phyloP scores from a whole-genome alignment of 2,113 vertebrate species.

The Carollia perspicillata region DNA sequence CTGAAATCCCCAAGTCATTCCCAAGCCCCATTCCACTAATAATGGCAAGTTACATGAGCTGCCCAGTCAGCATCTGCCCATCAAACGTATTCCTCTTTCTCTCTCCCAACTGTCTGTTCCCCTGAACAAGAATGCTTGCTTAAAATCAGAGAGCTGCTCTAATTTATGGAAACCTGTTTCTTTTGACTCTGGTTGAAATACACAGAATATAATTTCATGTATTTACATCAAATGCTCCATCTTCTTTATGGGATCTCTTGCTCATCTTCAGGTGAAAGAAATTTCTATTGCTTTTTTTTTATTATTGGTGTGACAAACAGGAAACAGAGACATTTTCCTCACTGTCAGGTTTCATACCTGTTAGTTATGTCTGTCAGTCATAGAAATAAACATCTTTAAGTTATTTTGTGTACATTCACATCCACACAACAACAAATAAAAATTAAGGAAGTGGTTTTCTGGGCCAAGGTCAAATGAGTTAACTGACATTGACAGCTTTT shows the following conservation, averaged over 20 bases:
- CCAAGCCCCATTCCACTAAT: background rate
- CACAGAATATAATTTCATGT: constrained; percentile 8
- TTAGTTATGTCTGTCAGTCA: background rate
- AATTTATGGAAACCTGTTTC: constrained; percentile 45
- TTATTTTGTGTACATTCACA: constrained; percentile 28
- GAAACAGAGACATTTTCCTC: constrained; percentile 29
- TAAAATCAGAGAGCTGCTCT: constrained; percentile 42
- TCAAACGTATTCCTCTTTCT: background rate
- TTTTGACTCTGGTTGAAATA: constrained; percentile 27
- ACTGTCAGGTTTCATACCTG: constrained; percentile 35
- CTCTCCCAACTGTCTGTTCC: background rate
- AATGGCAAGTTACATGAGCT: background rate
- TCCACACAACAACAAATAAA: background rate
- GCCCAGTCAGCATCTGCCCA: background rate
- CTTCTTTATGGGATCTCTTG: constrained; percentile 35
- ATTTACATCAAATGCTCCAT: constrained; percentile 43
- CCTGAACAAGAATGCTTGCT: constrained; percentile 33
- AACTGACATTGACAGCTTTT: background rate
- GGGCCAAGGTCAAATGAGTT: constrained; percentile 7
- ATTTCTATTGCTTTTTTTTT: constrained; percentile 36
- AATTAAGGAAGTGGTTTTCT: background rate
- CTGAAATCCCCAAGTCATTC: background rate
- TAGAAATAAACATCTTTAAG: constrained; percentile 52
- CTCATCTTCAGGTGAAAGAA: constrained; percentile 60
- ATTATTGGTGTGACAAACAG: constrained; percentile 57